These are phyloP conservation scores for Nycticorax nycticorax DNA, from an alignment of 2,113 vertebrate genomes.

Conservation along the genomic window DNA sequence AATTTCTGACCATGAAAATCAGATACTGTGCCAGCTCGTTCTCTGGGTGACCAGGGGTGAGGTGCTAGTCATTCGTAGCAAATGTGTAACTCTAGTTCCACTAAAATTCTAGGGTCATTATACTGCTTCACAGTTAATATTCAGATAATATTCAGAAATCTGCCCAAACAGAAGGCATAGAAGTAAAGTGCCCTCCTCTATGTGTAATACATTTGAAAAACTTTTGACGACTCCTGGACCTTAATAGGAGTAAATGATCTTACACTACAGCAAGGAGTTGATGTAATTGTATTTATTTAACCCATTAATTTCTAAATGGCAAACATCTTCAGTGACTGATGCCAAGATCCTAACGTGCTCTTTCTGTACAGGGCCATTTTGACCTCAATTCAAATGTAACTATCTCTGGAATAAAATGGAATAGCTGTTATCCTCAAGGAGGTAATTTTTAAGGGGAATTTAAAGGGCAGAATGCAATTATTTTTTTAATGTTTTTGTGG, in stretches of 20 bases:
- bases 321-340: neutral
- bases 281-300: neutral
- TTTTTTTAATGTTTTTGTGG: neutral
- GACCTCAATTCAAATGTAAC: neutral
- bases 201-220: neutral
- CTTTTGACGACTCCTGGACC: neutral
- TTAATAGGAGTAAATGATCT: neutral
- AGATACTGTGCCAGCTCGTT: neutral
- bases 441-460: neutral
- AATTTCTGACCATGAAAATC: conserved; percentile 11
- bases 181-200: neutral
- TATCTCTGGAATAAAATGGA: neutral
- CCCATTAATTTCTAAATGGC: neutral
- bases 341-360: neutral
- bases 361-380: neutral
- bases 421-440: neutral
- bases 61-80: neutral
- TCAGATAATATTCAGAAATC: neutral
- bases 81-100: neutral
- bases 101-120: neutral
- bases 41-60: neutral
- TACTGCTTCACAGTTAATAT: neutral
- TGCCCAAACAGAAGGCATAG: neutral
- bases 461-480: neutral
- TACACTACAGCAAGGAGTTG: neutral